Base-by-base conservation (phyloP, 2,113 vertebrate genomes). In the Solea senegalensis region DNA sequence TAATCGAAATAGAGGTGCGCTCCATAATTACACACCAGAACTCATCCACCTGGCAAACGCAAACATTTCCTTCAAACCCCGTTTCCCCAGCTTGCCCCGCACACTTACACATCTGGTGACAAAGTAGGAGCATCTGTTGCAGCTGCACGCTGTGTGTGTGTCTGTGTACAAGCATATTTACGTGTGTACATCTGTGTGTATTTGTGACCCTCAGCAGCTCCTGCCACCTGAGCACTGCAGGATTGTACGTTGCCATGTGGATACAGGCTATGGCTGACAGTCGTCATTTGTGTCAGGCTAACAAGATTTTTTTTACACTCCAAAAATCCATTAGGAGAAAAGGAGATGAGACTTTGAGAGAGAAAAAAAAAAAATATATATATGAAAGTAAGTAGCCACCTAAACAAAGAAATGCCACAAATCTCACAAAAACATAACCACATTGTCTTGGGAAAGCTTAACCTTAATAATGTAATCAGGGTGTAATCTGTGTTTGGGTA, bases 101-200 rank as follows among this genome's bases (percentile, higher is more conserved):
- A 40, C 56, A 75, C 51, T 61, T 67, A 62, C 85, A 84, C 90
- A 93, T 90, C 89, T 92, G 88, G 72, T 73, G 61, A 58, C 78
- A 84, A 71, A 53, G 49, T 4, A 65, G 65, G 52, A 72, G 63
- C 84, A 91, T 86, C 83, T 91, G 90, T 74, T 82, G 53, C 72
- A 65, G 65, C 74, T 84, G 68, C 44, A 53, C 15, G 68, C 39
- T 52, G 54, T 40, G 48, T 45, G 65, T 14, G 40, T 51, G 64
- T 59, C 64, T 74, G 64, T 81, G 57, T 45, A 53, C 57, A 70
- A 49, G 57, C 54, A 65, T 78, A 51, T 53, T 57, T 45, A 57
- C 60, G n/a, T 27, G 45, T 77, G 55, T 74, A 5, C 41, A 39
- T 55, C 13, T 80, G 55, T 57, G 67, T 83, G 61, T 63, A 62